Base-by-base conservation (phyloP, 2,797 vertebrate genomes). In the Echeneis naucrates region DNA sequence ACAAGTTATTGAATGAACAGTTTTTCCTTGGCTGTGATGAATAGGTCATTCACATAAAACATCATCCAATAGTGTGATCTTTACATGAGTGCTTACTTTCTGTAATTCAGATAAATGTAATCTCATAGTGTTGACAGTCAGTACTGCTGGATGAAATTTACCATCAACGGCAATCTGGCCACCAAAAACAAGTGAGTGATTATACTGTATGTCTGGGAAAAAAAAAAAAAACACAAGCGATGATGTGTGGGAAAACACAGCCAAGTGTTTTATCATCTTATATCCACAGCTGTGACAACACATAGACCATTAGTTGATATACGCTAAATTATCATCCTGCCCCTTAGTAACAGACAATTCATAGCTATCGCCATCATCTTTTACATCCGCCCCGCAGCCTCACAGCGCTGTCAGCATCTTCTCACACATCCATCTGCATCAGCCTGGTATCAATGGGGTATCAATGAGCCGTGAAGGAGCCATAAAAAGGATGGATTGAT, bases 381-480 rank as follows among this genome's bases (percentile, higher is more conserved):
- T 56, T 8, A 53, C 16, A 33, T 44, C 47, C 26, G 55, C 64
- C 21, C 14, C 35, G 33, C 37, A 47, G 60, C 60, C 8, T 56
- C 50, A 23, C 37, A 33, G 54, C 21, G 27, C 52, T 27, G 53
- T 48, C 52, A n/a, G 51, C 23, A 19, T 57, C 48, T 27, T 32
- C 23, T 58, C n/a, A 67, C 40, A 51, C 63, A 27, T 27, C 30
- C 33, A 64, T 69, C 37, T 58, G 33, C 11, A 33, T 50, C 32
- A 27, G 37, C 11, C 10, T 35, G 32, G 35, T 70, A 51, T 84
- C 85, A 81, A 80, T 64, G 69, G 77, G 80, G 55, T 77, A 78
- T 89, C 86, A 82, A 83, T 84, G 84, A 89, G 81, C 80, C 75
- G 45, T 77, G 67, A 87, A 67, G 60, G 54, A 87, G 55, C 69